Conservation (phyloP, 2,888 invertebrate genomes). For the Priocnemis perturbator region DNA sequence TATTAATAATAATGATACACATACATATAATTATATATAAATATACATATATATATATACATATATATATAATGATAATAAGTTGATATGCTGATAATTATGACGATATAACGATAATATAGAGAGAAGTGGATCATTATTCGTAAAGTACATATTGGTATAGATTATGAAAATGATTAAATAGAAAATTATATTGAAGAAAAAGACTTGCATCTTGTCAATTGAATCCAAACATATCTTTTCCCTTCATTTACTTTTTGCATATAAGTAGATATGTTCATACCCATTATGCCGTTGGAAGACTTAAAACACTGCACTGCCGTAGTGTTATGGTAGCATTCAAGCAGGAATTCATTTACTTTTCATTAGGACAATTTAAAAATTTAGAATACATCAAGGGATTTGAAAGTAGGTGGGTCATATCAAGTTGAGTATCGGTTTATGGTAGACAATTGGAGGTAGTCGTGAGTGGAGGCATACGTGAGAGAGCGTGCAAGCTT, state of each 20-base stretch:
- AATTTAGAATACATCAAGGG: too few species aligned
- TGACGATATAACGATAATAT: slow-evolving; percentile 63
- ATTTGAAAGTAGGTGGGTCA: too few species aligned
- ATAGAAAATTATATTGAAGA: slow-evolving; percentile 68
- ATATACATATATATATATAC: slow-evolving; percentile 54
- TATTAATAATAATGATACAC: slow-evolving; percentile 63
- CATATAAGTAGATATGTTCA: slow-evolving; percentile 2
- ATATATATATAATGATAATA: slow-evolving; percentile 68
- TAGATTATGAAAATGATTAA: slow-evolving; percentile 69
- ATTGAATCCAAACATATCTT: slow-evolving; percentile 52
- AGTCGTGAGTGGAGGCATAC: slow-evolving; percentile 22
- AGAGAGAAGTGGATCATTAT: slow-evolving; percentile 69
- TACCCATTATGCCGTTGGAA: slow-evolving; percentile 29
- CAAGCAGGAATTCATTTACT: too few species aligned
- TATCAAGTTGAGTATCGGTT: too few species aligned
- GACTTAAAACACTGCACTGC: slow-evolving; percentile 67
- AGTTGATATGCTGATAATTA: slow-evolving; percentile 70
- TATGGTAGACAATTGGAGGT: neutral
- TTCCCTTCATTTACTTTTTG: slow-evolving; percentile 40
- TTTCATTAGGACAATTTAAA: too few species aligned
- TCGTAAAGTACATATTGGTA: slow-evolving; percentile 69
- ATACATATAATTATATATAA: slow-evolving; percentile 49
- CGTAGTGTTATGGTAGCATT: slow-evolving; percentile 11
- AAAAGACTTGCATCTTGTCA: slow-evolving; percentile 54
- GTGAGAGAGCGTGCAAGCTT: slow-evolving; percentile 38